Base-by-base conservation (phyloP, 2,888 invertebrate species). In the Unio pictorum region DNA sequence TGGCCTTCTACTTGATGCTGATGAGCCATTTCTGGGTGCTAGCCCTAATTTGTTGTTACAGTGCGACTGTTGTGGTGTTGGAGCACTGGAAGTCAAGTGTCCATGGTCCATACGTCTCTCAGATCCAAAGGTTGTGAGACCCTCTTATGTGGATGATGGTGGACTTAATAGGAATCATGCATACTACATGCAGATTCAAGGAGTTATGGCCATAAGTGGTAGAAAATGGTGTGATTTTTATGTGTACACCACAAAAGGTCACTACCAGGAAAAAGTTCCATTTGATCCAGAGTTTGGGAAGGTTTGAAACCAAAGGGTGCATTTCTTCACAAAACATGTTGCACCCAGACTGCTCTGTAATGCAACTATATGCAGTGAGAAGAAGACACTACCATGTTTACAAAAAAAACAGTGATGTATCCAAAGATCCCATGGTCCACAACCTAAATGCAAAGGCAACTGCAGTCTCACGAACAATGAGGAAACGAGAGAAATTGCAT, bases 151-250 rank as follows among this genome's bases (percentile, higher is more conserved):
- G 23, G 23, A 23, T 23, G 23, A 23, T 23, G 23, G 23, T 23
- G 23, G 23, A 23, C 23, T 23, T 23, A 23, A 23, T 23, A 23
- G 23, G 23, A 23, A 23, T 23, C 23, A 23, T 23, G 23, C 23
- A 23, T 23, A 23, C 23, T 23, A 57, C 61, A 55, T 23, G 20
- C 73, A 71, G 55, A 45, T 73, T 55, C 70, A 73, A 56, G 69
- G 64, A 11, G 70, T 71, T 58, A 56, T 71, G 61, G 70, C 70
- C 15, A 59, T 73, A n/a, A 66, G 56, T 28, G 57, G 26, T 18
- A 58, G 66, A 58, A 60, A 60, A n/a, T 71, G 68, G 67, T 71
- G 71, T 57, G 68, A 71, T 60, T 61, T 71, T 23, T 54, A 60
- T 64, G 55, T 71, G 26, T 67, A 59, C 55, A 34, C 56, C 20